Evolutionary conservation across 2,113 vertebrate genomes (phyloP).

Genomic region (Puntigrus tetrazona): DNA sequence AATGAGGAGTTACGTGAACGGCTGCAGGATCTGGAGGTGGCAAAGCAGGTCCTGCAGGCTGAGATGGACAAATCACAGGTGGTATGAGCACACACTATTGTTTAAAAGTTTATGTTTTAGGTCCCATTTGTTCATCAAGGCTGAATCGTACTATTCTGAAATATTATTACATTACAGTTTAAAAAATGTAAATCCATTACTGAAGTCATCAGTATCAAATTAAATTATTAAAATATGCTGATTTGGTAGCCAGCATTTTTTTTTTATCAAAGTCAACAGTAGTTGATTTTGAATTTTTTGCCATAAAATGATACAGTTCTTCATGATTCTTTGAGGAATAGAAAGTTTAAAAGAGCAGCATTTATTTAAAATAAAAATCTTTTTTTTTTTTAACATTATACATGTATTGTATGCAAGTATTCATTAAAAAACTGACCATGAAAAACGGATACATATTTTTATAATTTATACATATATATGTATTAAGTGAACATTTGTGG

Average conservation of each 20-base stretch:
- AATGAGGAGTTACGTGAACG: slow-evolving; percentile 88
- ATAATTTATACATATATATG: too few species aligned
- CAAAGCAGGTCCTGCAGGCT: slow-evolving; percentile 90
- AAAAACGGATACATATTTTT: too few species aligned
- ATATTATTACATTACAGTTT: neutral
- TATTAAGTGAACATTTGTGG: too few species aligned
- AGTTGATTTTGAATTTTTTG: neutral
- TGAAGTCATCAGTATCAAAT: neutral
- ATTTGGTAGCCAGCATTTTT: neutral
- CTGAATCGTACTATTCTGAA: neutral
- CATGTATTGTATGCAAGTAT: neutral
- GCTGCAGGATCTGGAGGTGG: slow-evolving; percentile 88
- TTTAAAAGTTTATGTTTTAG: neutral
- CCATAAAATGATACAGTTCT: neutral
- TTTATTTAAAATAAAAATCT: neutral
- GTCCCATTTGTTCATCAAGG: neutral
- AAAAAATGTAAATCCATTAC: too few species aligned
- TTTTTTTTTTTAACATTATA: neutral
- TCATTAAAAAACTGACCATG: neutral
- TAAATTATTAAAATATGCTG: neutral
- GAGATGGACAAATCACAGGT: slow-evolving; percentile 91
- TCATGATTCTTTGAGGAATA: neutral
- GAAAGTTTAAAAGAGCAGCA: neutral
- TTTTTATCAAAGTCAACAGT: neutral
- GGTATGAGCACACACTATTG: slow-evolving; percentile 66